Percentiles rank a stretch among this genome's conserved stretches.
These are phyloP conservation scores for Cheirogaleus major DNA, from an alignment of 2,797 vertebrate genomes.

Conservation along the genomic window DNA sequence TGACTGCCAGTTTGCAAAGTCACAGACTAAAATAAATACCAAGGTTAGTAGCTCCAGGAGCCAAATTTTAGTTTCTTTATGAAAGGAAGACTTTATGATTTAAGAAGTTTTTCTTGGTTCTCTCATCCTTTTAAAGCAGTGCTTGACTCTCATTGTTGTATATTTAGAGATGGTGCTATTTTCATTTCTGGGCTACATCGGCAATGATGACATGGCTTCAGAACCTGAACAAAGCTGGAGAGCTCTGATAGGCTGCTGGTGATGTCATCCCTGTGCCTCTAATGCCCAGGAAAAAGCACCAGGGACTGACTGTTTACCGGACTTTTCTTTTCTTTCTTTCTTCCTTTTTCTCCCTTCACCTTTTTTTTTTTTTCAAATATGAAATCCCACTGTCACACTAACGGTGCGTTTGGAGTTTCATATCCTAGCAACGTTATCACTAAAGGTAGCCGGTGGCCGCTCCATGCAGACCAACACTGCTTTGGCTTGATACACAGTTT, in stretches of 20 bases:
- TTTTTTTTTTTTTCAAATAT: neutral
- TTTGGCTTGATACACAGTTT: neutral
- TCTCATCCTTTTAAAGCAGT: conserved; percentile 71
- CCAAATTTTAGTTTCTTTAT: conserved; percentile 66
- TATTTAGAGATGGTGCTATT: conserved; percentile 79
- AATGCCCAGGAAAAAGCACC: conserved; percentile 75
- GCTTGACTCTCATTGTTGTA: conserved; percentile 73
- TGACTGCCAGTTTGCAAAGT: conserved; percentile 72
- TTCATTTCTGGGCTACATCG: conserved; percentile 76
- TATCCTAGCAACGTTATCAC: conserved; percentile 50
- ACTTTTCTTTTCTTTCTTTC: conserved; percentile 68
- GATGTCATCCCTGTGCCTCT: conserved; percentile 52
- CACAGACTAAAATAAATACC: conserved; percentile 81
- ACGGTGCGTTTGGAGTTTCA: conserved; percentile 58
- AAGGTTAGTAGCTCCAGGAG: conserved; percentile 75
- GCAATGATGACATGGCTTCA: conserved; percentile 60
- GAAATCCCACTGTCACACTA: conserved; percentile 69
- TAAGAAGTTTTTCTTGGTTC: conserved; percentile 69
- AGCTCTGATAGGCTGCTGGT: conserved; percentile 68
- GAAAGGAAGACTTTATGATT: conserved; percentile 62
- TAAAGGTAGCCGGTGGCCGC: conserved; percentile 44
- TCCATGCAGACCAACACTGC: neutral
- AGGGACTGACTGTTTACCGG: conserved; percentile 77
- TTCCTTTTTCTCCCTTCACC: neutral
- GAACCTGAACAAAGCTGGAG: conserved; percentile 78